A percentile compares a stretch with the other conserved stretches of the same genome.
Conservation (phyloP, 2,888 invertebrate species). For the Salpingus planirostris region DNA sequence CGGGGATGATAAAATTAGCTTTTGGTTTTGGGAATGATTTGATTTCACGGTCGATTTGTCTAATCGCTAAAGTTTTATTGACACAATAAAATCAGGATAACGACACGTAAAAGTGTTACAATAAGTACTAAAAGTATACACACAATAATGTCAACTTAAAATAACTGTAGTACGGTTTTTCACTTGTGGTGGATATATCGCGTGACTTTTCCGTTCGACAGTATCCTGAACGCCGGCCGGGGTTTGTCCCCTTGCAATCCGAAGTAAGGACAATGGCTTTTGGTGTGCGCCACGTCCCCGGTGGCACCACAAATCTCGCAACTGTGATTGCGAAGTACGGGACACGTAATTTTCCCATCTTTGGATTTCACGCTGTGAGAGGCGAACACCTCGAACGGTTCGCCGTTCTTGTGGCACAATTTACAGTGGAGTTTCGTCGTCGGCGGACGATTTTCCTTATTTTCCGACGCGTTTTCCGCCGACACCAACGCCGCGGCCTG, state of each 20-base stretch:
- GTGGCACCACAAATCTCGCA: slow-evolving; percentile 15
- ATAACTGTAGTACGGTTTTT: too few relatives aligned
- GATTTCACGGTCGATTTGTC: too few relatives aligned
- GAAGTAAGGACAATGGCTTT: slow-evolving; percentile 13
- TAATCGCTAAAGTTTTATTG: too few relatives aligned
- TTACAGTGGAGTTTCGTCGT: slow-evolving; percentile 4
- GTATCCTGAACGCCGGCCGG: slow-evolving; percentile 7
- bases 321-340: slow-evolving; percentile 12
- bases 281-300: slow-evolving; percentile 16
- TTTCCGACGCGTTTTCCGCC: background rate
- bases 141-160: too few relatives aligned
- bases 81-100: too few relatives aligned
- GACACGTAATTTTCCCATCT: slow-evolving; percentile 12
- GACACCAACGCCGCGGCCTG: slow-evolving; percentile 1
- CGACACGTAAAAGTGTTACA: too few relatives aligned
- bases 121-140: too few relatives aligned
- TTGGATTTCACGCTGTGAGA: slow-evolving; percentile 10
- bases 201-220: slow-evolving; percentile 10
- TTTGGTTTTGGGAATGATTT: too few relatives aligned
- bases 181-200: slow-evolving; percentile 4
- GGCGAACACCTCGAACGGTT: slow-evolving; percentile 7
- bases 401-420: slow-evolving; percentile 15
- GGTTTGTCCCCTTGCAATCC: slow-evolving; percentile 1
- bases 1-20: too few relatives aligned
- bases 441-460: background rate